These are phyloP conservation scores for Ashinkailepas kermadecensis DNA, from an alignment of 2,888 invertebrate species.

Conservation along the genomic window DNA sequence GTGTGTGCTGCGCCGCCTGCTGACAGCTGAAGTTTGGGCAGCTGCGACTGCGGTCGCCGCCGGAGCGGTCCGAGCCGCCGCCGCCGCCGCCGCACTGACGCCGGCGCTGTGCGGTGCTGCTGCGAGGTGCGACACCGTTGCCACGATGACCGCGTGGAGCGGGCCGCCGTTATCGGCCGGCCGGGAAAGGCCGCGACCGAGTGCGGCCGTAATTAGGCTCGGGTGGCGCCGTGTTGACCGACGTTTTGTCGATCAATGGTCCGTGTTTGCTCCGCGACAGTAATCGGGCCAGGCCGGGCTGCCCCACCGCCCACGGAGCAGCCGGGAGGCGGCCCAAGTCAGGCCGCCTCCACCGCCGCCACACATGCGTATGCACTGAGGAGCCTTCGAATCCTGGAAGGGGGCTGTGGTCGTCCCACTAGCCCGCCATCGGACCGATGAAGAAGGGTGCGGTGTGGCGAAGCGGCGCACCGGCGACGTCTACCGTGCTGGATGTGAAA, in stretches of 20 bases:
- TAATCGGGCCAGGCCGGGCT: background rate
- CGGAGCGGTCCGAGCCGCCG: background rate
- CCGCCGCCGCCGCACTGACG: background rate
- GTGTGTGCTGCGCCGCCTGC: too few relatives aligned
- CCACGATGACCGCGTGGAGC: background rate
- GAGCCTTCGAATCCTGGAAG: too few relatives aligned
- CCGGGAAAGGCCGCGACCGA: conserved; percentile 10
- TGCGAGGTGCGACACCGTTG: background rate
- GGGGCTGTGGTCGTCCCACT: too few relatives aligned
- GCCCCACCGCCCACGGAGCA: background rate
- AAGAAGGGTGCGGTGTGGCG: too few relatives aligned
- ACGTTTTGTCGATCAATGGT: background rate
- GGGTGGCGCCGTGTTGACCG: background rate
- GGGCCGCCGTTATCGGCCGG: background rate
- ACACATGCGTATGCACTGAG: too few relatives aligned
- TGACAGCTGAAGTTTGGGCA: background rate
- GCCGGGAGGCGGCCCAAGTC: too few relatives aligned
- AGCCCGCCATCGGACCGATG: too few relatives aligned
- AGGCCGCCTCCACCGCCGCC: too few relatives aligned
- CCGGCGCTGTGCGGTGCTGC: background rate
- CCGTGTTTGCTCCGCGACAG: background rate
- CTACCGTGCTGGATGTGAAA: too few relatives aligned
- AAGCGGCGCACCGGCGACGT: too few relatives aligned
- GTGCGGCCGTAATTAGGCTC: background rate
- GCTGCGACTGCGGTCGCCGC: background rate